Evolutionary conservation across 2,113 vertebrate genomes (phyloP).

Genomic region (Emydura subglobosa): DNA sequence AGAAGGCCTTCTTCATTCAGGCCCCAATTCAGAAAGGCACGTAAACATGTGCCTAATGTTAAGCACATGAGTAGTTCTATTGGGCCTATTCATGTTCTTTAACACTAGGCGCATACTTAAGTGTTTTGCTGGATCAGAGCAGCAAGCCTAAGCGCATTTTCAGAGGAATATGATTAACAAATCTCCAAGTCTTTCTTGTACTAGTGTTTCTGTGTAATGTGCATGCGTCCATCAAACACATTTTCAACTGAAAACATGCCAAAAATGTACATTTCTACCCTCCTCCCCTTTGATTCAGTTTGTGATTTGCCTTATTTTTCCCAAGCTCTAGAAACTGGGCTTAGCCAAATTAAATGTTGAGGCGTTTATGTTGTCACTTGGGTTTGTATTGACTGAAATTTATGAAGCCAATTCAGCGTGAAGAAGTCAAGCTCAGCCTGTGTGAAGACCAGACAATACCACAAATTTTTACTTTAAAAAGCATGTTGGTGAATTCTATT

Average conservation of each 20-base stretch:
- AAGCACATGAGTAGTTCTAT: not conserved
- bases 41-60: not conserved
- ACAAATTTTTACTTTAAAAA: not conserved
- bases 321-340: not conserved
- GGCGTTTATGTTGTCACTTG: not conserved
- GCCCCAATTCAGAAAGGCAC: not conserved
- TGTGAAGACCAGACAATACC: not conserved
- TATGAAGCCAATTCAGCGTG: not conserved
- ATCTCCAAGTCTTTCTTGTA: not conserved
- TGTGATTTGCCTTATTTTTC: not conserved
- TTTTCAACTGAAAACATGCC: not conserved
- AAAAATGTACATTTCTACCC: not conserved
- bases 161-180: rapidly evolving
- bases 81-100: not conserved
- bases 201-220: not conserved
- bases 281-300: not conserved
- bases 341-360: not conserved
- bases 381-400: not conserved
- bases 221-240: not conserved
- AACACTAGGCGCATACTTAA: not conserved
- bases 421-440: not conserved
- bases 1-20: not conserved
- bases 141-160: not conserved
- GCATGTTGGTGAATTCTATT: constrained; percentile 24
- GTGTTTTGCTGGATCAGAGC: not conserved